Evolutionary conservation across 2,888 invertebrate genomes (phyloP).

Genomic region (Agrotis ipsilon): DNA sequence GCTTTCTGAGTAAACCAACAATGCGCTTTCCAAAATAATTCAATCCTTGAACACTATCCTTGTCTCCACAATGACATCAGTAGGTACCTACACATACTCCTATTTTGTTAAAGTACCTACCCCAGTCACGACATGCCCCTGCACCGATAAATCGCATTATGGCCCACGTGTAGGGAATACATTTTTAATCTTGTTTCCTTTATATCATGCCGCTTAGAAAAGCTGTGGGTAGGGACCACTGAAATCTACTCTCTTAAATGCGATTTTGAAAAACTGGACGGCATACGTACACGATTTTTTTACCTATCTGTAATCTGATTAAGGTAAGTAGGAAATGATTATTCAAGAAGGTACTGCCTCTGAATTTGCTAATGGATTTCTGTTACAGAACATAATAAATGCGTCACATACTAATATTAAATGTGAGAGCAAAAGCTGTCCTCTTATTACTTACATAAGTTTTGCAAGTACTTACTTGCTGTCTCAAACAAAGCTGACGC

Average conservation of each 20-base stretch:
- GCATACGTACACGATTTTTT: constrained; percentile 1
- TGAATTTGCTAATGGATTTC: background rate
- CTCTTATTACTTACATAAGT: constrained; percentile 4
- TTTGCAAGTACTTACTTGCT: constrained; percentile 15
- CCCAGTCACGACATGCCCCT: constrained; percentile 87
- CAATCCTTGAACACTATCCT: constrained; percentile 18
- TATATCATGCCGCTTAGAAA: constrained; percentile 86
- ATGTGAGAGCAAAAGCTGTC: background rate
- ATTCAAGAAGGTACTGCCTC: background rate
- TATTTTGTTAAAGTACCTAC: constrained; percentile 78
- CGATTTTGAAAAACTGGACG: constrained; percentile 11
- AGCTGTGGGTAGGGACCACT: constrained; percentile 70
- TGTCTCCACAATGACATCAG: constrained; percentile 72
- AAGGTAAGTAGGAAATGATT: background rate
- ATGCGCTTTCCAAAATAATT: background rate
- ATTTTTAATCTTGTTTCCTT: constrained; percentile 91
- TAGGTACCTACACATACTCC: constrained; percentile 66
- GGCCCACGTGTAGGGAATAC: constrained; percentile 89
- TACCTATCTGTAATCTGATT: constrained; percentile 24
- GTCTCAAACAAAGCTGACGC: constrained; percentile 52
- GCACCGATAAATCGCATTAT: constrained; percentile 90
- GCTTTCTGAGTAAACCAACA: constrained; percentile 7
- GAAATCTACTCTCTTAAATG: constrained; percentile 62
- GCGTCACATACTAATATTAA: background rate
- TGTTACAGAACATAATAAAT: background rate